phyloP scores from a whole-genome alignment of 2,888 invertebrate genomes.

The Pimpla rufipes region DNA sequence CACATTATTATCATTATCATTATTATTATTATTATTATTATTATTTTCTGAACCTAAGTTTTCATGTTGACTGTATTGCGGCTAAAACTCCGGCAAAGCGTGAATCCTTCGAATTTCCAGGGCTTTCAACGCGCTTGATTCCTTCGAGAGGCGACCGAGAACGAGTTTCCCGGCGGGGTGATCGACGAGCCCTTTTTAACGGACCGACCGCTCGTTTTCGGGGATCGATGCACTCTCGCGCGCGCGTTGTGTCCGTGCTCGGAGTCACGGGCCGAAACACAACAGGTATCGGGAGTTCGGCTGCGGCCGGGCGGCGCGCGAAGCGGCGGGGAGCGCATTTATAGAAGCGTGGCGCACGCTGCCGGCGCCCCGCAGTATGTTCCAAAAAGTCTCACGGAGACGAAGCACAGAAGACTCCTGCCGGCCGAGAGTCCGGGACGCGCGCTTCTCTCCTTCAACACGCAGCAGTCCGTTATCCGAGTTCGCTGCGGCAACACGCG shows the following conservation, averaged over 20 bases:
- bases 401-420: conserved; percentile 32
- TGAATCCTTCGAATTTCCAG: too few species aligned
- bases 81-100: too few species aligned
- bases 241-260: conserved; percentile 27
- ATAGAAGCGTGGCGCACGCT: conserved; percentile 55
- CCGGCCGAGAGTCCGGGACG: conserved; percentile 3
- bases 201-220: background rate
- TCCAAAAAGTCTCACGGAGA: conserved; percentile 25
- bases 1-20: too few species aligned
- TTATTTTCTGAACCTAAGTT: too few species aligned
- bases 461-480: conserved; percentile 13
- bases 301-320: conserved; percentile 14
- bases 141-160: background rate
- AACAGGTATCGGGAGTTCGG: conserved; percentile 60
- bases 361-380: conserved; percentile 35
- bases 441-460: conserved; percentile 13
- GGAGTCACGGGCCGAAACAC: conserved; percentile 46
- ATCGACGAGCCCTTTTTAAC: background rate
- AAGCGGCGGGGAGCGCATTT: conserved; percentile 60
- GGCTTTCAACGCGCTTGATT: background rate
- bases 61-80: too few species aligned
- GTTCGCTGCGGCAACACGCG: background rate
- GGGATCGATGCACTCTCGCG: conserved; percentile 61
- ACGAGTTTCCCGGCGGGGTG: background rate
- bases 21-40: too few species aligned